phyloP scores from a whole-genome alignment of 1,140 invertebrate species.

The Drosophila bocqueti region DNA sequence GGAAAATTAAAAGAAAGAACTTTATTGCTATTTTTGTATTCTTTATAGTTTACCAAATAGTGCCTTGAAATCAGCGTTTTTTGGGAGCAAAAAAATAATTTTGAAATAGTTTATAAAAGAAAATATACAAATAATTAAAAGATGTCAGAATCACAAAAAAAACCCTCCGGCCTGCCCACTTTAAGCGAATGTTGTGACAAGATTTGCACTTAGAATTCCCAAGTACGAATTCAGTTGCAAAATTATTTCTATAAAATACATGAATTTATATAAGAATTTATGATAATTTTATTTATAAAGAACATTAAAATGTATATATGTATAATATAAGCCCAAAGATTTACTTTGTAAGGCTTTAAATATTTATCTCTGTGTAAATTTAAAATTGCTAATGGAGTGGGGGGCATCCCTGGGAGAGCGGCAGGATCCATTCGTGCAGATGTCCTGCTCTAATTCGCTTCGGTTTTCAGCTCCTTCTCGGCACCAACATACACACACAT shows the following conservation, averaged over 20 bases:
- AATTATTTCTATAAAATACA: no score
- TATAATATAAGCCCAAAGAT: not conserved
- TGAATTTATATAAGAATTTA: no score
- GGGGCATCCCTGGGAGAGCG: constrained; percentile 3
- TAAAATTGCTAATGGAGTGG: constrained; percentile 10
- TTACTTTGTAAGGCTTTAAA: not conserved
- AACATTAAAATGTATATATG: not conserved
- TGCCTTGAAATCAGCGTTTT: not conserved
- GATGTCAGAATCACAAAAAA: no score
- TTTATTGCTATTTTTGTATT: not conserved
- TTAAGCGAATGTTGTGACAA: no score
- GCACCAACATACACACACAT: constrained; percentile 3
- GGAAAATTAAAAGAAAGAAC: not conserved
- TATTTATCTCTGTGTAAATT: constrained; percentile 3
- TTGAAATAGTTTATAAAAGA: not conserved
- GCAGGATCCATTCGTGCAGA: constrained; percentile 52
- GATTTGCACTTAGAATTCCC: no score
- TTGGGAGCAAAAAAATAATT: not conserved
- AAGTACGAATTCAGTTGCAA: no score
- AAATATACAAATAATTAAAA: no score
- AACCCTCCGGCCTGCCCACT: no score
- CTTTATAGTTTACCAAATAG: not conserved
- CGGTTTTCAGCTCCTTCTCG: constrained; percentile 27
- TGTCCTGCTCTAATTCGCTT: constrained; percentile 67
- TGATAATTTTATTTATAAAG: not conserved